phyloP scores from a whole-genome alignment of 2,113 vertebrate genomes.

The Menura novaehollandiae region DNA sequence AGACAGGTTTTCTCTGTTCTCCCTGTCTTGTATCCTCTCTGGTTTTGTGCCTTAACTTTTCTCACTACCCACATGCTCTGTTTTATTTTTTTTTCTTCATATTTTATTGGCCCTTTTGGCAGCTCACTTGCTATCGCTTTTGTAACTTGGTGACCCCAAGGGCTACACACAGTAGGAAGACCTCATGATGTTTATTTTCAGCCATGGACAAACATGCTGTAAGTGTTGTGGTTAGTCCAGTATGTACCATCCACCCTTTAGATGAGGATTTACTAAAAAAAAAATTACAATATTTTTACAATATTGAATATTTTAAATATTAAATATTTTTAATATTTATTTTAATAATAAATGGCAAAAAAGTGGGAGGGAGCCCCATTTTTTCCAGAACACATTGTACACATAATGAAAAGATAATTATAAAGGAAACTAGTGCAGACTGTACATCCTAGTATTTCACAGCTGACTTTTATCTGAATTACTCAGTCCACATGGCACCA shows the following conservation, averaged over 20 bases:
- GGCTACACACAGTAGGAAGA: background rate
- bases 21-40: background rate
- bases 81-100: background rate
- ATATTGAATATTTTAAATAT: background rate
- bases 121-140: background rate
- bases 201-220: background rate
- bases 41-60: background rate
- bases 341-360: background rate
- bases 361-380: background rate
- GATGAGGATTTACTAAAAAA: background rate
- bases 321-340: background rate
- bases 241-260: background rate
- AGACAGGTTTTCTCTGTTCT: background rate
- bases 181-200: background rate
- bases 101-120: background rate
- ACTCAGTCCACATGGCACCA: background rate
- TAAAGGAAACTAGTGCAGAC: background rate
- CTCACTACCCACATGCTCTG: background rate
- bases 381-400: background rate
- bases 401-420: background rate
- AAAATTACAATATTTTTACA: background rate
- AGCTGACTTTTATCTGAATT: background rate
- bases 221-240: background rate
- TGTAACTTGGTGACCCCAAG: background rate
- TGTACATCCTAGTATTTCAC: background rate